Percentiles rank a stretch among this genome's conserved stretches.
phyloP scores from a whole-genome alignment of 2,797 vertebrate species.

The Molossus alvarezi region DNA sequence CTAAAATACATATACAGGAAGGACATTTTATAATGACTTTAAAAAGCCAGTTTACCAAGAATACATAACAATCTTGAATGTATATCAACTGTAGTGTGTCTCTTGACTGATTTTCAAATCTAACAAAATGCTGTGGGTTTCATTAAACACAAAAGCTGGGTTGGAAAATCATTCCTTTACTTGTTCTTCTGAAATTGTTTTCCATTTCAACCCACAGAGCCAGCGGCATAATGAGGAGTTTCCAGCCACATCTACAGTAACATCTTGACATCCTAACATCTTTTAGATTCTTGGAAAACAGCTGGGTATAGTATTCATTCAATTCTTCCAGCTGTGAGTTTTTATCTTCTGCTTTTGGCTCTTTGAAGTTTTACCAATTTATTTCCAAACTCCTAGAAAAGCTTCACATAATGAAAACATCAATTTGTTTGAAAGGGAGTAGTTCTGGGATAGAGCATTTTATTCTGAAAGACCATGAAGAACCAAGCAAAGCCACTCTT shows the following conservation, averaged over 20 bases:
- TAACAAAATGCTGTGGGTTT: slow-evolving; percentile 43
- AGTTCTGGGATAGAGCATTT: slow-evolving; percentile 15
- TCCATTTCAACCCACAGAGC: slow-evolving; percentile 61
- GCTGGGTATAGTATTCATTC: slow-evolving; percentile 59
- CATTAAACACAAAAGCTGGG: slow-evolving; percentile 7
- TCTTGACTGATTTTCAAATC: slow-evolving; percentile 47
- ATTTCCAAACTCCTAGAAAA: slow-evolving; percentile 64
- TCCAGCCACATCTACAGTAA: not conserved
- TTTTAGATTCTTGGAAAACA: slow-evolving; percentile 58
- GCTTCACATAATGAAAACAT: slow-evolving; percentile 71
- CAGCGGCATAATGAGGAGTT: not conserved
- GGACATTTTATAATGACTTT: not conserved
- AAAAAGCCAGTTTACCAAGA: slow-evolving; percentile 14
- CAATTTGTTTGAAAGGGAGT: slow-evolving; percentile 54
- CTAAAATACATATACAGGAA: not conserved
- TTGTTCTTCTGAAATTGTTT: slow-evolving; percentile 66
- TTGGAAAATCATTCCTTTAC: slow-evolving; percentile 70
- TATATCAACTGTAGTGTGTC: not conserved
- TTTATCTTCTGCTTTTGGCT: slow-evolving; percentile 67
- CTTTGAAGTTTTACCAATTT: slow-evolving; percentile 66
- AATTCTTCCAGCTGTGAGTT: slow-evolving; percentile 69
- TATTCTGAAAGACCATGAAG: slow-evolving; percentile 46
- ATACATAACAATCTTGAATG: slow-evolving; percentile 7
- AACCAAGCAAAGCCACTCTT: not conserved
- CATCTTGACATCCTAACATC: not conserved